These are phyloP conservation scores for Philopedon plagiatum DNA, from an alignment of 2,888 invertebrate species.

Conservation along the genomic window DNA sequence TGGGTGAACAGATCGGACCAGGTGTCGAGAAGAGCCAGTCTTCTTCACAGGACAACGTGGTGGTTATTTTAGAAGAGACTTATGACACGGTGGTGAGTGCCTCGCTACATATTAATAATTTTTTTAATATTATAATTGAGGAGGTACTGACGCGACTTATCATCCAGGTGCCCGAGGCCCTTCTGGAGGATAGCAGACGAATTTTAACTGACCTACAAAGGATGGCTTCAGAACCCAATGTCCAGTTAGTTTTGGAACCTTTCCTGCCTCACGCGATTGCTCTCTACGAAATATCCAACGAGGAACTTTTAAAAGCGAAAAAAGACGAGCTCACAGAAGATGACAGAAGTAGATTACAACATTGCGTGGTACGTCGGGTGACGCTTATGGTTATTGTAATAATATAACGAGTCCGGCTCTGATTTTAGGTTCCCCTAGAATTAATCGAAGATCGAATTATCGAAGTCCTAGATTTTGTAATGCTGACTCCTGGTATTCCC, in stretches of 20 bases:
- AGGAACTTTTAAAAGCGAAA: constrained; percentile 67
- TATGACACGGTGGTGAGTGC: constrained; percentile 53
- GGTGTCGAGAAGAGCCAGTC: constrained; percentile 51
- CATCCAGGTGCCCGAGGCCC: constrained; percentile 53
- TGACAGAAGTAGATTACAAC: constrained; percentile 67
- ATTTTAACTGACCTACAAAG: constrained; percentile 54
- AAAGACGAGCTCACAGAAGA: constrained; percentile 68
- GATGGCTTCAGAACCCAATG: constrained; percentile 49
- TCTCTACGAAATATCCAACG: constrained; percentile 69
- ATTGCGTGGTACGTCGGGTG: constrained; percentile 63
- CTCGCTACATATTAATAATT: neutral
- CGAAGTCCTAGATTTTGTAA: constrained; percentile 67
- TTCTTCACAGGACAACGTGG: constrained; percentile 53
- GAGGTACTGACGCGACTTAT: neutral
- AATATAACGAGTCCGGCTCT: neutral
- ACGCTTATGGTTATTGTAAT: neutral
- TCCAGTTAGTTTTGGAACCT: constrained; percentile 53
- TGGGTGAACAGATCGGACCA: constrained; percentile 58
- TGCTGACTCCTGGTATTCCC: constrained; percentile 46
- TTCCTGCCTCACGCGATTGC: constrained; percentile 65
- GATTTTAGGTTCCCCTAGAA: constrained; percentile 68
- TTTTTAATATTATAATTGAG: no score
- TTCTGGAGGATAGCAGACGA: constrained; percentile 59
- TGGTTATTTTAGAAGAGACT: constrained; percentile 59
- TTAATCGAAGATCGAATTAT: constrained; percentile 72